Base-by-base conservation (phyloP, 2,888 invertebrate genomes). In the Pheosia tremula region DNA sequence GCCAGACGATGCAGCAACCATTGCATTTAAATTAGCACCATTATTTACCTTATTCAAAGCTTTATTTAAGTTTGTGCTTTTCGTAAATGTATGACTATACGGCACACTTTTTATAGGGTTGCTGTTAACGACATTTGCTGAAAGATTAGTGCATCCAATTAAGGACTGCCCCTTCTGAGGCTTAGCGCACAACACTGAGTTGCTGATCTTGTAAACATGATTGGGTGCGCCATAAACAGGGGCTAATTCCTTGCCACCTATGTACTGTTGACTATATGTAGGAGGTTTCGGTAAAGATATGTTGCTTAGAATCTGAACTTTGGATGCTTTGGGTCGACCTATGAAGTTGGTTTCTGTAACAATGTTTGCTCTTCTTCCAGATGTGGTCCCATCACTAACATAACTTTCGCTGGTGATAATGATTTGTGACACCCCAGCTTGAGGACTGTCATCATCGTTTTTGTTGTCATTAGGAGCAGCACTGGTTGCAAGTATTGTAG, bases 291-390 rank as follows among this genome's bases (percentile, higher is more conserved):
- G 91, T 71, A 94, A 78, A 64, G 93, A 88, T 82, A 94, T 91
- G 68, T 93, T 94, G 69, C 94, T 94, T 67, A 94, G 82, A 75
- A 94, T 94, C 72, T 94, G 94, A 55, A 94, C 94, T 84, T 94
- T 94, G 5, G 94, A 89, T 60, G 88, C 68, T 68, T 93, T 93
- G 2, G 90, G 88, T 69, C 89, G 77, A 52, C 83, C 82, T 58
- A 89, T 81, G 62, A 90, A 93, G 76, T 83, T 91, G 36, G 92
- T 87, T 66, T 93, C 93, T 58, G 89, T 85, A 8, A 91, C 87
- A 63, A 91, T 89, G 69, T 91, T 92, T 24, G 88, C 82, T 78
- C 90, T 87, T 71, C 89, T 82, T 61, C 83, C 83, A 36, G 85
- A 62, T 71, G 83, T 87, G 68, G 76, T 86, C 52, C 84, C 68